Evolutionary conservation across 2,888 invertebrate genomes (phyloP).

Genomic region (Lepidocyrtinus sp.): DNA sequence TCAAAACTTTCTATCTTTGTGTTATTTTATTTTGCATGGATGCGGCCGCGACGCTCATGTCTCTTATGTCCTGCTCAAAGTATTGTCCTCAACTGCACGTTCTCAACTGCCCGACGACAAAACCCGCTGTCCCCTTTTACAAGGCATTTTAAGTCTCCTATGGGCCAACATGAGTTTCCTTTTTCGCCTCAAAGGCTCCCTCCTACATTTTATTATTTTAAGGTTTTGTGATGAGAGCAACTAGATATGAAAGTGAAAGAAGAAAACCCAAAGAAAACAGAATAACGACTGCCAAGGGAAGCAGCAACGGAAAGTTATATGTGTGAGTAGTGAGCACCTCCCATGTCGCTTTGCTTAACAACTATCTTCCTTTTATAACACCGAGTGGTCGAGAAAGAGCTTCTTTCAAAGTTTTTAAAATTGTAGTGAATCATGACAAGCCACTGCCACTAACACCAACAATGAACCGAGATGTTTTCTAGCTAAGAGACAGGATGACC

Average conservation of each 20-base stretch:
- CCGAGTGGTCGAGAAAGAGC: too few species aligned
- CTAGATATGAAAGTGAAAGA: slow-evolving; percentile 9
- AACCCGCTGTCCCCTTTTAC: not conserved
- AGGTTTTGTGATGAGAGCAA: slow-evolving; percentile 32
- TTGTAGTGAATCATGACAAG: too few species aligned
- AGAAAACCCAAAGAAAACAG: slow-evolving; percentile 32
- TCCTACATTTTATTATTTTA: slow-evolving; percentile 25
- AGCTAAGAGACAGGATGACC: too few species aligned
- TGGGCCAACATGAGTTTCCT: not conserved
- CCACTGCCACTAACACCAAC: too few species aligned
- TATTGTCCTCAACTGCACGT: slow-evolving; percentile 4
- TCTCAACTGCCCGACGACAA: not conserved
- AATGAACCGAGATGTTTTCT: too few species aligned
- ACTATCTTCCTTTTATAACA: too few species aligned
- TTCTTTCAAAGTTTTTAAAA: too few species aligned
- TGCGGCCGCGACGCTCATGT: not conserved
- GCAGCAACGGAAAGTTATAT: too few species aligned
- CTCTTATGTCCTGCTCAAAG: not conserved
- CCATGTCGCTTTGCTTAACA: too few species aligned
- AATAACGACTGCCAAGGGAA: slow-evolving; percentile 43
- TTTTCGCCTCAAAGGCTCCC: too few species aligned
- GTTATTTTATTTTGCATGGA: not conserved
- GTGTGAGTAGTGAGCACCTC: too few species aligned
- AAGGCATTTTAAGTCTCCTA: not conserved
- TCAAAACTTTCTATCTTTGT: not conserved